Base-by-base conservation (phyloP, 2,797 vertebrate genomes). In the Coendou prehensilis region DNA sequence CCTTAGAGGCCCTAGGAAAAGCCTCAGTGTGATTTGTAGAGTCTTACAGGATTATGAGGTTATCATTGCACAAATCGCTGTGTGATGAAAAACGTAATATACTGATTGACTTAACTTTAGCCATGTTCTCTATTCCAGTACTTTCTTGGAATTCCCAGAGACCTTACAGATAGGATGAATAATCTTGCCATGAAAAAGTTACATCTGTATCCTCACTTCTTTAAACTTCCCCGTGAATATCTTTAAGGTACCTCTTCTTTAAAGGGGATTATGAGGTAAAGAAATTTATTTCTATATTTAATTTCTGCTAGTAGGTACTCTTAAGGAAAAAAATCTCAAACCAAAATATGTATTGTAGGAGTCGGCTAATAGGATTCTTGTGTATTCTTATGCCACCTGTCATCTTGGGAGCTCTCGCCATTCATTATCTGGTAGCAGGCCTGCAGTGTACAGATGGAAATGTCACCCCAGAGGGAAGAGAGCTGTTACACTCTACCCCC, bases 381-480 rank as follows among this genome's bases (percentile, higher is more conserved):
- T 90, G 67, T 85, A 97, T 97, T 96, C 93, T 97, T 96, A 81
- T 96, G 82, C 96, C 89, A 96, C 96, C 92, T 95, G 97, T 93
- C 92, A 97, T 94, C 75, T 95, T 95, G 92, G 92, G 95, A 96
- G 96, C 78, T 91, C 67, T 97, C 85, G 87, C 93, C 87, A 88
- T 95, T 97, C 67, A 96, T 96, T 97, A 97, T 95, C 87, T 96
- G 67, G 92, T 96, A 95, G 95, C 61, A 95, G 92, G 92, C n/a
- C 69, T 96, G 73, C 64, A 95, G 63, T 96, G 63, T 96, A 89
- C 92, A 97, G 92, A 97, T 95, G 87, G 97, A 96, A 95, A 97
- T 97, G 93, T 96, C 89, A 96, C 83, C 89, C 95, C 85, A 97
- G 93, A 97, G 93, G 78, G 87, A 97, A 97, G 91, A 97, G 92